Conservation (phyloP, 2,888 invertebrate species). For the Microctonus brassicae region DNA sequence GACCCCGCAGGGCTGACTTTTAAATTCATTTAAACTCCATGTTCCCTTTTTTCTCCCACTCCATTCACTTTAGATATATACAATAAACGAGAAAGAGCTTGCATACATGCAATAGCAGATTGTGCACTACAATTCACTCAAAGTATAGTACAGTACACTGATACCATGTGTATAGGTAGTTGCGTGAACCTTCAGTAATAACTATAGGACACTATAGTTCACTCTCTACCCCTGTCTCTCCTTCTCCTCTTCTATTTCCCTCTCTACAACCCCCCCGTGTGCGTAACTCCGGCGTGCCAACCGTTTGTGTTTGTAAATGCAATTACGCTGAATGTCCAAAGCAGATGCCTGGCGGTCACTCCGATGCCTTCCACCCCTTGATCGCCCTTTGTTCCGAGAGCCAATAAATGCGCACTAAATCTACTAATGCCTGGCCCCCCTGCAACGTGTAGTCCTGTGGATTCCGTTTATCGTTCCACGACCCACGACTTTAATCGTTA, state of each 20-base stretch:
- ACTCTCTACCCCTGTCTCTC: neutral
- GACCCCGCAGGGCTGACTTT: constrained; percentile 16
- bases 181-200: neutral
- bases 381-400: constrained; percentile 55
- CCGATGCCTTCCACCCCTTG: constrained; percentile 55
- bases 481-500: neutral
- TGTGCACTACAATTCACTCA: constrained; percentile 19
- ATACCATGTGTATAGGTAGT: constrained; percentile 1
- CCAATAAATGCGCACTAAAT: constrained; percentile 61
- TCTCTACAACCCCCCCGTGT: neutral
- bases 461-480: constrained; percentile 26
- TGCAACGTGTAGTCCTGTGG: constrained; percentile 16
- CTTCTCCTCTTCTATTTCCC: neutral
- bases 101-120: constrained; percentile 9
- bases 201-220: neutral
- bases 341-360: constrained; percentile 63
- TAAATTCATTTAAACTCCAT: constrained; percentile 30
- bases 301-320: constrained; percentile 59
- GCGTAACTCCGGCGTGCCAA: constrained; percentile 36
- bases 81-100: neutral
- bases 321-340: constrained; percentile 65
- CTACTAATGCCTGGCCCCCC: constrained; percentile 47
- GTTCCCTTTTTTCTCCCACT: neutral
- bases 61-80: neutral
- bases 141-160: constrained; percentile 14